These are phyloP conservation scores for Climacteris rufus DNA, from an alignment of 2,113 vertebrate genomes.

Conservation along the genomic window DNA sequence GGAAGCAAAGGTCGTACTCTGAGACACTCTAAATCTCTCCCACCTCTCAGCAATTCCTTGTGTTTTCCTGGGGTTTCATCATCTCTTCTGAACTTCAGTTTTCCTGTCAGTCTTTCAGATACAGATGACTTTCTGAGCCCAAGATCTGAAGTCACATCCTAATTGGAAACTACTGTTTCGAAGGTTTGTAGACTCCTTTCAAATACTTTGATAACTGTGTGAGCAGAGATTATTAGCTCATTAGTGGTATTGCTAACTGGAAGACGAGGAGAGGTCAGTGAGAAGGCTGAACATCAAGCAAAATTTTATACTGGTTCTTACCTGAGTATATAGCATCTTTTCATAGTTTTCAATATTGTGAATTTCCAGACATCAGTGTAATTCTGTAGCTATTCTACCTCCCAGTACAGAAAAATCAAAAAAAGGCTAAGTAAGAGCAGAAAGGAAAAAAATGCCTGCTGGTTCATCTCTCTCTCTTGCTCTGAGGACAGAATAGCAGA, in stretches of 20 bases:
- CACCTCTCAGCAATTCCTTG: not conserved
- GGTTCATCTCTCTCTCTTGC: not conserved
- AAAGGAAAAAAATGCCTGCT: not conserved
- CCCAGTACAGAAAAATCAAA: not conserved
- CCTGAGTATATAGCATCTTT: not conserved
- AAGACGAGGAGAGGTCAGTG: not conserved
- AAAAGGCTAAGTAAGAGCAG: not conserved
- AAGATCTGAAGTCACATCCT: not conserved
- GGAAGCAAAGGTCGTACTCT: not conserved
- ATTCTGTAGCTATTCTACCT: not conserved
- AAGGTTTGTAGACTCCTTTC: not conserved
- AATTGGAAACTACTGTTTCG: not conserved
- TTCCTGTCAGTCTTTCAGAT: not conserved
- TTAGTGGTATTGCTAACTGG: not conserved
- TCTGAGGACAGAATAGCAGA: not conserved
- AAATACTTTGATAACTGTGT: not conserved
- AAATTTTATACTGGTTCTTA: not conserved
- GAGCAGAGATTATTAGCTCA: not conserved
- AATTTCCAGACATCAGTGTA: not conserved
- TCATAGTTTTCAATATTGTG: not conserved
- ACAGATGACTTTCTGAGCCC: not conserved
- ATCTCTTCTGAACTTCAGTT: not conserved
- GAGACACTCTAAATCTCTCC: not conserved
- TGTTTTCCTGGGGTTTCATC: not conserved
- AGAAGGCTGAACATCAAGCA: not conserved